A percentile compares a stretch with the other conserved stretches of the same genome.
phyloP scores from a whole-genome alignment of 2,797 vertebrate genomes.

The Smutsia gigantea region DNA sequence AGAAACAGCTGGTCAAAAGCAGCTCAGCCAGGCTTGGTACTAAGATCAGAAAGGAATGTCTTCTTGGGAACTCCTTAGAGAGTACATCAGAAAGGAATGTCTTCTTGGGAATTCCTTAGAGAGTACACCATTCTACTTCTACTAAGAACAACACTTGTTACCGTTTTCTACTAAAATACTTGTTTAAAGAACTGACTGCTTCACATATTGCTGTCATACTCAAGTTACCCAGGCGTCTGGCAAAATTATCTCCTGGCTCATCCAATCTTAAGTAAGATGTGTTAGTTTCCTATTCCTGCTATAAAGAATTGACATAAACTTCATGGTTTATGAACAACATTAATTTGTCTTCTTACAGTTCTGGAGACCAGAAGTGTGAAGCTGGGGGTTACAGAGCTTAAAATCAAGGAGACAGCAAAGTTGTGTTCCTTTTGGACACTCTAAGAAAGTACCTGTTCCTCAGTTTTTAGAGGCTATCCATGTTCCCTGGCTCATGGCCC shows the following conservation, averaged over 20 bases:
- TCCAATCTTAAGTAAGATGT: neutral
- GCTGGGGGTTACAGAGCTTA: neutral
- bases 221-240: neutral
- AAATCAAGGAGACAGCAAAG: neutral
- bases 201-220: neutral
- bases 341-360: neutral
- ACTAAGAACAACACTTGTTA: neutral
- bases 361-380: conserved; percentile 14
- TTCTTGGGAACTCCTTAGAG: neutral
- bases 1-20: conserved; percentile 7
- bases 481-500: neutral
- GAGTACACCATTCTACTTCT: neutral
- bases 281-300: neutral
- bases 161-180: neutral
- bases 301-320: neutral
- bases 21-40: neutral
- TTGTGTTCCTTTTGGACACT: neutral
- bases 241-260: conserved; percentile 23
- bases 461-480: neutral
- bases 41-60: conserved; percentile 35
- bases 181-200: neutral
- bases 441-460: neutral
- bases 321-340: neutral
- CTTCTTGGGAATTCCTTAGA: neutral
- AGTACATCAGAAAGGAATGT: conserved; percentile 29